Evolutionary conservation across 2,888 invertebrate genomes (phyloP).

Genomic region (Zhuqinia jingwanae): DNA sequence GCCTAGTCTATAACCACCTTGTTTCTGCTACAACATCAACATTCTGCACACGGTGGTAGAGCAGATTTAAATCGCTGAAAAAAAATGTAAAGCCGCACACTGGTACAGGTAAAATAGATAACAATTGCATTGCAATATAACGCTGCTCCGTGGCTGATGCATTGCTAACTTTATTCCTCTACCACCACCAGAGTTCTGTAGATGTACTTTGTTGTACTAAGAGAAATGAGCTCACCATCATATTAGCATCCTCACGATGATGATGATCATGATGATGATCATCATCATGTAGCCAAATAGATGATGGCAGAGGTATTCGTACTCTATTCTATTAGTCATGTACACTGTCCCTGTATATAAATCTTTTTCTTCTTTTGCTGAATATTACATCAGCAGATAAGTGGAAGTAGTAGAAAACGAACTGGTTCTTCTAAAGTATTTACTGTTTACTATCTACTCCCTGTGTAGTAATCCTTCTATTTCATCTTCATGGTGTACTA

Average conservation of each 20-base stretch:
- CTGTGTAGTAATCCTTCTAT: neutral
- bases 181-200: constrained; percentile 1
- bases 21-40: no score
- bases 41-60: no score
- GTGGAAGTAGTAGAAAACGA: neutral
- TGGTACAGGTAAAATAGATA: neutral
- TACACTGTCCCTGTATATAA: neutral
- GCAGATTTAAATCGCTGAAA: no score
- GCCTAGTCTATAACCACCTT: no score
- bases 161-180: constrained; percentile 10
- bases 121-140: neutral
- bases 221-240: constrained; percentile 38
- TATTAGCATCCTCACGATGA: neutral
- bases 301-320: neutral
- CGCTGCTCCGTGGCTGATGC: neutral
- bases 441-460: neutral
- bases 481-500: neutral
- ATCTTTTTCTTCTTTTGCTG: neutral
- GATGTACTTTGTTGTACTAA: constrained; percentile 23
- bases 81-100: neutral
- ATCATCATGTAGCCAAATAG: neutral
- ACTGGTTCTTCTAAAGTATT: constrained; percentile 26
- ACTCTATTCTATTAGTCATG: neutral
- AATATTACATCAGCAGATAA: neutral
- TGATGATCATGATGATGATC: constrained; percentile 1